Conservation (phyloP, 2,888 invertebrate species). For the Merodon equestris region DNA sequence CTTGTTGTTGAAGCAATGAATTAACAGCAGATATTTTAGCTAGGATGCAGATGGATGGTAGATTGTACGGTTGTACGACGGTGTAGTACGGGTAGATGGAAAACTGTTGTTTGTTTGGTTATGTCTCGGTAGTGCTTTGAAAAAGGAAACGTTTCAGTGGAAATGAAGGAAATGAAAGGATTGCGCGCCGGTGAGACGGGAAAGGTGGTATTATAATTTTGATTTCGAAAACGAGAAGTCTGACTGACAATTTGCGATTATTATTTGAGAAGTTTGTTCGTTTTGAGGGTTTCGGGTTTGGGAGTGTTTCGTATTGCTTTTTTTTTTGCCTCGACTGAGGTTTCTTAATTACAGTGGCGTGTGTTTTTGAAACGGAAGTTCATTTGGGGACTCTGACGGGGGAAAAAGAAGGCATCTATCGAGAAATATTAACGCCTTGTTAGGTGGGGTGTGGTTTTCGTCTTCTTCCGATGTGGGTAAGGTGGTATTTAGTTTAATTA, state of each 20-base stretch:
- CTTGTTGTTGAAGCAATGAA: slow-evolving; percentile 67
- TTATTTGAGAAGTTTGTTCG: slow-evolving; percentile 24
- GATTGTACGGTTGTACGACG: no score
- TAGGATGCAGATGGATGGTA: slow-evolving; percentile 58
- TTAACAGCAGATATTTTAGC: slow-evolving; percentile 61
- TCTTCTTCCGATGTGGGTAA: no score
- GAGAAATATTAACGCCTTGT: slow-evolving; percentile 7
- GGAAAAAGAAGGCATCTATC: background rate
- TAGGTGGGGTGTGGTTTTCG: background rate
- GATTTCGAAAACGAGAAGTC: slow-evolving; percentile 37
- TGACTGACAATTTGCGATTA: slow-evolving; percentile 41
- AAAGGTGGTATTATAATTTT: slow-evolving; percentile 28
- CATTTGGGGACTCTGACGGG: background rate
- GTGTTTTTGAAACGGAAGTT: slow-evolving; percentile 34
- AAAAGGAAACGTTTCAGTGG: background rate
- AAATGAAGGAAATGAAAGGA: background rate
- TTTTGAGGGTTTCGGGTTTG: slow-evolving; percentile 18
- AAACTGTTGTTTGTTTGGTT: slow-evolving; percentile 31
- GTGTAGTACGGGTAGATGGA: slow-evolving; percentile 23
- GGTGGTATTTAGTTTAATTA: no score
- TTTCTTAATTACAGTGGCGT: slow-evolving; percentile 42
- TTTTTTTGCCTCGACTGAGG: slow-evolving; percentile 18
- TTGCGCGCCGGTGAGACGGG: background rate
- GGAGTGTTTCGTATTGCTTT: slow-evolving; percentile 7
- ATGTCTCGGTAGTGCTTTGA: background rate